phyloP scores from a whole-genome alignment of 1,140 invertebrate species.

The Scaptomyza hsui region DNA sequence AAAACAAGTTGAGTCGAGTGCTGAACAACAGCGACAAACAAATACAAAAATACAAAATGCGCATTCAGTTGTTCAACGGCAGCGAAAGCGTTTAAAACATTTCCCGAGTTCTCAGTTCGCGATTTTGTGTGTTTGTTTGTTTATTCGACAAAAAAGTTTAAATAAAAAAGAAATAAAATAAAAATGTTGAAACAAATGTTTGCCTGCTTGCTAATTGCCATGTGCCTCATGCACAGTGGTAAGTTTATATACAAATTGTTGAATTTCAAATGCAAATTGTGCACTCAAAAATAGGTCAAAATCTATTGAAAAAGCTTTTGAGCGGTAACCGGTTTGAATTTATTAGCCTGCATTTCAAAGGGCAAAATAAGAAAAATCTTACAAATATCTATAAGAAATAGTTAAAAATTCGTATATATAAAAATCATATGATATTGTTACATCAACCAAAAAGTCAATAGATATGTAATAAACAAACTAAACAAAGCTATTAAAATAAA shows the following conservation, averaged over 20 bases:
- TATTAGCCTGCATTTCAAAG: not conserved
- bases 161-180: constrained; percentile 4
- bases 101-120: not conserved
- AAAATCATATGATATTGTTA: too few species aligned
- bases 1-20: constrained; percentile 23
- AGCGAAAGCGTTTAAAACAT: constrained; percentile 34
- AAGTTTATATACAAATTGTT: constrained; percentile 34
- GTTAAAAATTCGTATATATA: too few species aligned
- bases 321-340: constrained; percentile 39
- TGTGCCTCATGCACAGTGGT: constrained; percentile 66
- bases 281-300: constrained; percentile 22
- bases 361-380: not conserved
- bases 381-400: too few species aligned
- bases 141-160: not conserved
- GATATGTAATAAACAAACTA: too few species aligned
- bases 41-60: constrained; percentile 20
- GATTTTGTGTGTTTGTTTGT: constrained; percentile 2
- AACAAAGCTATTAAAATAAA: not conserved
- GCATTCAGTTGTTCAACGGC: constrained; percentile 63
- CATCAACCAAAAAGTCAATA: too few species aligned
- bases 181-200: constrained; percentile 68
- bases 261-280: not conserved
- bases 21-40: constrained; percentile 10
- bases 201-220: constrained; percentile 50
- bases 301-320: not conserved